Base-by-base conservation (phyloP, 2,113 vertebrate species). In the Enhydra lutris region DNA sequence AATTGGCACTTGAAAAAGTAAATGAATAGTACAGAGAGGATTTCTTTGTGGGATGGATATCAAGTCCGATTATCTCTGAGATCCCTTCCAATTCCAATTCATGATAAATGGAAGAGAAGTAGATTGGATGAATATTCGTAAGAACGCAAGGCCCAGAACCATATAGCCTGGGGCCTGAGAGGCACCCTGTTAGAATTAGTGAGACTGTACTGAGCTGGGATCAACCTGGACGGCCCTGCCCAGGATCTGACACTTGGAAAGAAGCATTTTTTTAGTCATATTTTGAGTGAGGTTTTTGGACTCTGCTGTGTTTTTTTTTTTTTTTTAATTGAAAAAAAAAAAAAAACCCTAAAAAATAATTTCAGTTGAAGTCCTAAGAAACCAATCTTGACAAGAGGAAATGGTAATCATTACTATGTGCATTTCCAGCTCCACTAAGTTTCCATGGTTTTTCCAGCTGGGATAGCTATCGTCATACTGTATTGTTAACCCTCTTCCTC, bases 201-300 rank as follows among this genome's bases (percentile, higher is more conserved):
- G 50, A 67, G n/a, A 88, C 18, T 79, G 8, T 61, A 42, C 45
- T 52, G 14, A 79, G 1, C 26, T 87, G 36, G 69, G 8, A 6
- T 78, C 67, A 91, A 11, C 59, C 7, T 55, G 31, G 42, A 47
- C 10, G 13, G 52, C 52, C 18, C 31, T 34, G 29, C 11, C 45
- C 31, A 23, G 14, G 3, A 50, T 65, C 34, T 59, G 55, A 24
- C 39, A 45, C 50, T 79, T 63, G 74, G 52, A 42, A 79, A 76
- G 21, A 52, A 82, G 11, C 15, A 71, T 90, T 47, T 86, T 71
- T 74, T 65, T 15, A 63, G 73, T 87, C 67, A 89, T 50, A 94
- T 82, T 93, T 93, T 82, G 50, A 97, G 7, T 78, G 50, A 86
- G 83, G 76, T 81, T 17, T 94, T 79, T 84, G 55, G 50, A 73